A percentile compares a stretch with the other conserved stretches of the same genome.
Conservation (phyloP, 2,888 invertebrate genomes). For the Acrobeloides nanus region DNA sequence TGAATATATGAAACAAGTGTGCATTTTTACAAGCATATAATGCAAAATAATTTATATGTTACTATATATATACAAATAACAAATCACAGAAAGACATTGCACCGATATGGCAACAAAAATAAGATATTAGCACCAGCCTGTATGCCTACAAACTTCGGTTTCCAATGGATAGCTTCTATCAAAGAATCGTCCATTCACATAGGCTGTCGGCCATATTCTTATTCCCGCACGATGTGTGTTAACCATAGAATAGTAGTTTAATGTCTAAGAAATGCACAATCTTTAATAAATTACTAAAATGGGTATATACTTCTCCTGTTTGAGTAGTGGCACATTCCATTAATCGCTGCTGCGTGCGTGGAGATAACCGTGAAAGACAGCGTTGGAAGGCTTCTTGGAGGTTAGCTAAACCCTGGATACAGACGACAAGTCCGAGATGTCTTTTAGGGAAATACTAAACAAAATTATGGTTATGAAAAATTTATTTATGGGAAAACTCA, state of each 20-base stretch:
- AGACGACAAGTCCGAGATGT: constrained; percentile 48
- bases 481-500: constrained; percentile 15
- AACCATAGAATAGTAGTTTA: constrained; percentile 52
- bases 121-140: constrained; percentile 46
- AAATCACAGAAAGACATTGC: no score
- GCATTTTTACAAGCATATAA: no score
- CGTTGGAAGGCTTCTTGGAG: constrained; percentile 46
- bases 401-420: constrained; percentile 46
- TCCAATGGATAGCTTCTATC: constrained; percentile 49
- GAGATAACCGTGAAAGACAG: constrained; percentile 42
- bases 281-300: no score
- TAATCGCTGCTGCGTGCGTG: constrained; percentile 46
- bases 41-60: no score
- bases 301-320: constrained; percentile 50
- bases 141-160: constrained; percentile 43
- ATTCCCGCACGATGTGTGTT: constrained; percentile 50
- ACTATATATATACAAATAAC: no score
- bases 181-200: constrained; percentile 52
- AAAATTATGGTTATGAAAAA: constrained; percentile 5
- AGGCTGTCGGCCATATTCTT: constrained; percentile 51
- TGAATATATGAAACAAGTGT: no score
- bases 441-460: constrained; percentile 43
- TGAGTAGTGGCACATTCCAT: constrained; percentile 47
- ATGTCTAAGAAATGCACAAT: no score
- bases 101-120: no score